These are phyloP conservation scores for Drosophila micromelanica DNA, from an alignment of 1,140 invertebrate species.

Conservation along the genomic window DNA sequence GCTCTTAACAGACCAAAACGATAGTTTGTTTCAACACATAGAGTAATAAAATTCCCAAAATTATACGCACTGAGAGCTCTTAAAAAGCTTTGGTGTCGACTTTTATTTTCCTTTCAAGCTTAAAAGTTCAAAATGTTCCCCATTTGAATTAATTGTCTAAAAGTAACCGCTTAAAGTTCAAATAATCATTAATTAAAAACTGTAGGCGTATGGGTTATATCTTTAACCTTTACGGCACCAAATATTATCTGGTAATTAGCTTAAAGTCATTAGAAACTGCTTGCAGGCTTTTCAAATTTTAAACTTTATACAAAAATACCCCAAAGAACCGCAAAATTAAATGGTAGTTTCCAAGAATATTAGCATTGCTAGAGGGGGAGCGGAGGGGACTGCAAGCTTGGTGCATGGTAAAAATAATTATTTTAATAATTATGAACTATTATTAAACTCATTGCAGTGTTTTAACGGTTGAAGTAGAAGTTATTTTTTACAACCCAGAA, in stretches of 20 bases:
- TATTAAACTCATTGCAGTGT: slow-evolving; percentile 63
- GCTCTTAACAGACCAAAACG: too few relatives aligned
- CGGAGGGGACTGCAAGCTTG: background rate
- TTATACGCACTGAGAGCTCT: background rate
- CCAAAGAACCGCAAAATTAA: background rate
- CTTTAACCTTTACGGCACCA: background rate
- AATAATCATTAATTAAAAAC: slow-evolving; percentile 15
- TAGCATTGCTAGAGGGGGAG: background rate
- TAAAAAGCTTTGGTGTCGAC: background rate
- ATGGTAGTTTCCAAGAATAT: slow-evolving; percentile 3
- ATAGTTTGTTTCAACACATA: too few relatives aligned
- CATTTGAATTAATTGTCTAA: background rate
- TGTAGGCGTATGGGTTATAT: background rate
- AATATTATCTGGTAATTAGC: slow-evolving; percentile 33
- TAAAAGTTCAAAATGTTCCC: background rate
- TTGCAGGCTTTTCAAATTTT: background rate
- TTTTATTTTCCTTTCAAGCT: background rate
- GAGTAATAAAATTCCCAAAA: too few relatives aligned
- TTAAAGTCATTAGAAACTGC: slow-evolving; percentile 25
- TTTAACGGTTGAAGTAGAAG: slow-evolving; percentile 20
- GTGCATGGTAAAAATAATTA: slow-evolving; percentile 40
- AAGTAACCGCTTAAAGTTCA: background rate
- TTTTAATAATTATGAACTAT: slow-evolving; percentile 74
- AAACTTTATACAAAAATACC: background rate
- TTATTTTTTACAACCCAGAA: background rate